Percentiles rank a stretch among this genome's conserved stretches.
These are phyloP conservation scores for Acronicta alni DNA, from an alignment of 2,888 invertebrate species.

Conservation along the genomic window DNA sequence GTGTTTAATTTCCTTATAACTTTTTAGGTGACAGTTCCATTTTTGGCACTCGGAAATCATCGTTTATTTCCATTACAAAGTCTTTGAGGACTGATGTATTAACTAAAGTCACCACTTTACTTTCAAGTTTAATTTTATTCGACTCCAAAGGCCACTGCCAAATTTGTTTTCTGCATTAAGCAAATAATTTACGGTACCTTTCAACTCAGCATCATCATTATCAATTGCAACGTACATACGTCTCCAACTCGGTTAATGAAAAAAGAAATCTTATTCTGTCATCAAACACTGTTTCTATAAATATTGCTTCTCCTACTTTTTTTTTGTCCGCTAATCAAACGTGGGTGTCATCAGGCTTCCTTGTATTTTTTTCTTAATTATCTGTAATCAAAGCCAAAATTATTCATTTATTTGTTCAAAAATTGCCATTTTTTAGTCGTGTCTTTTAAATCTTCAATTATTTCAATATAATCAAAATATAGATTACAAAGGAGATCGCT, in stretches of 20 bases:
- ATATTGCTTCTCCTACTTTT: not conserved
- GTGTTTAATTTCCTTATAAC: conserved; percentile 17
- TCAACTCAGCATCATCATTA: not conserved
- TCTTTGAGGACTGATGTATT: conserved; percentile 11
- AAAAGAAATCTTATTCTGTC: not conserved
- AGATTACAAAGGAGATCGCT: conserved; percentile 69
- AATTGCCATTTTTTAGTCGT: conserved; percentile 17
- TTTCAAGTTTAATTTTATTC: conserved; percentile 8
- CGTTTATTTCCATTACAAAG: conserved; percentile 17
- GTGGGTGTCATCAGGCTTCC: not conserved
- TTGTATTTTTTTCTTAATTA: not conserved
- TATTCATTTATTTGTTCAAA: not conserved
- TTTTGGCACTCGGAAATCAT: conserved; percentile 11
- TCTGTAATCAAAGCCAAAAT: not conserved
- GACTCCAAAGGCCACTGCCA: not conserved
- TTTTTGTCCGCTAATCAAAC: not conserved
- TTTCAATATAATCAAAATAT: conserved; percentile 58
- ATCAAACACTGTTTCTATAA: not conserved
- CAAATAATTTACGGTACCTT: not conserved
- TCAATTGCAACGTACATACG: not conserved
- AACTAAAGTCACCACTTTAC: conserved; percentile 1
- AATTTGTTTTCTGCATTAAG: not conserved
- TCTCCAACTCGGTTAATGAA: too few relatives aligned
- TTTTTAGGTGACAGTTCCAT: conserved; percentile 5
- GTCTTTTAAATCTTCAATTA: conserved; percentile 48